A percentile compares a stretch with the other conserved stretches of the same genome.
These are phyloP conservation scores for Taenioides sp. DNA, from an alignment of 2,797 vertebrate genomes.

Conservation along the genomic window DNA sequence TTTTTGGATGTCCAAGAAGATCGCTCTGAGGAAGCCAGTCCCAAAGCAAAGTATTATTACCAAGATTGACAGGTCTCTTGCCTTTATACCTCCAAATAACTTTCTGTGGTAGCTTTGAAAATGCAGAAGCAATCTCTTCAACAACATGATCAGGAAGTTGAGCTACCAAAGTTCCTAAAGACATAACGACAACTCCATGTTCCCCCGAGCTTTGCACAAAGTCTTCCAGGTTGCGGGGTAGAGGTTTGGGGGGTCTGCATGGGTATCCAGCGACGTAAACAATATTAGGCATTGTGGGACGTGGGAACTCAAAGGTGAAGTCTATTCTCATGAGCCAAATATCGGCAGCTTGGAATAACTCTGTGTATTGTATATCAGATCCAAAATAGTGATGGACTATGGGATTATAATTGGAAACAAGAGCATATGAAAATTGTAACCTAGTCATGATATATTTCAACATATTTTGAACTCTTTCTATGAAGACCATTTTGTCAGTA, in stretches of 20 bases:
- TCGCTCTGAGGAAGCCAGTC: not conserved
- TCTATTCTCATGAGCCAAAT: slow-evolving; percentile 1
- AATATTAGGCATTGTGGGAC: not conserved
- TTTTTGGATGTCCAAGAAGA: not conserved
- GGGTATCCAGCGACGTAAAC: not conserved
- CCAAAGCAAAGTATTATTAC: not conserved
- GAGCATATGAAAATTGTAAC: not conserved
- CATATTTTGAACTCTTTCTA: not conserved
- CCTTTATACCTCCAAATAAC: not conserved
- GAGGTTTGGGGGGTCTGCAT: not conserved
- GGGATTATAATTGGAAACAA: not conserved
- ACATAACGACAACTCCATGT: not conserved
- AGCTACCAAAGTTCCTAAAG: not conserved
- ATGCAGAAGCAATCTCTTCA: not conserved
- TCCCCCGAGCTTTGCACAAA: not conserved
- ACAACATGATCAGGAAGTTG: not conserved
- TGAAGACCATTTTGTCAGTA: not conserved
- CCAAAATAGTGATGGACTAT: not conserved
- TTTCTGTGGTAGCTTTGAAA: slow-evolving; percentile 1
- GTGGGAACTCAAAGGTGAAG: not conserved
- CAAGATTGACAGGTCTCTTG: not conserved
- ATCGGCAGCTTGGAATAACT: not conserved
- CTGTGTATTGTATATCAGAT: not conserved
- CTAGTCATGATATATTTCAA: not conserved
- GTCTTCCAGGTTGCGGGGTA: not conserved